Conservation (phyloP, 1,140 invertebrate genomes). For the Orchestia grillus region DNA sequence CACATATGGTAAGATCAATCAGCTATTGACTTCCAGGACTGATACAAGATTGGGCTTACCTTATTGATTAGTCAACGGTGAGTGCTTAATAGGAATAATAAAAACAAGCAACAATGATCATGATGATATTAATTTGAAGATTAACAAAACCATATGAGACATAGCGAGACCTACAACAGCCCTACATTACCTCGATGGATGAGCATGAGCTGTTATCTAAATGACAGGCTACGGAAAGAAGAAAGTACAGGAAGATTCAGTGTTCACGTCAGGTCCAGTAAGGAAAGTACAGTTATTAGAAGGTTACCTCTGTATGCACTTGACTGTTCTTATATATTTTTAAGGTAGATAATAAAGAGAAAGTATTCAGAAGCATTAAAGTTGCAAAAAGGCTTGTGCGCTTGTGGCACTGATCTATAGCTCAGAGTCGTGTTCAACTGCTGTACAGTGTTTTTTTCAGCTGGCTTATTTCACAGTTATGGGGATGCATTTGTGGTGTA, state of each 20-base stretch:
- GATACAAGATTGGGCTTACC: conserved; percentile 49
- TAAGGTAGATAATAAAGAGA: background rate
- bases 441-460: background rate
- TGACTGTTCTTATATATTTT: background rate
- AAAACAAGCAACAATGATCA: conserved; percentile 48
- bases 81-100: conserved; percentile 53
- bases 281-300: conserved; percentile 52
- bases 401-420: conserved; percentile 26
- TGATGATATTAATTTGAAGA: conserved; percentile 46
- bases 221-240: conserved; percentile 31
- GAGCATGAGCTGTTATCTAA: background rate
- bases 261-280: conserved; percentile 51
- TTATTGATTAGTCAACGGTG: conserved; percentile 59
- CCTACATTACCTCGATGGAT: background rate
- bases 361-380: conserved; percentile 45
- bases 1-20: conserved; percentile 20
- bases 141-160: conserved; percentile 19
- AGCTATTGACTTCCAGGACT: conserved; percentile 51
- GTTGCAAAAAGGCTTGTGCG: conserved; percentile 38
- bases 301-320: conserved; percentile 21
- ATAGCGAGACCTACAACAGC: background rate
- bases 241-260: conserved; percentile 39
- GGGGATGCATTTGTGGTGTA: conserved; percentile 12
- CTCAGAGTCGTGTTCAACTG: conserved; percentile 15
- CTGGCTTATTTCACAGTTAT: background rate